phyloP scores from a whole-genome alignment of 2,797 vertebrate genomes.

The Balearica regulorum region DNA sequence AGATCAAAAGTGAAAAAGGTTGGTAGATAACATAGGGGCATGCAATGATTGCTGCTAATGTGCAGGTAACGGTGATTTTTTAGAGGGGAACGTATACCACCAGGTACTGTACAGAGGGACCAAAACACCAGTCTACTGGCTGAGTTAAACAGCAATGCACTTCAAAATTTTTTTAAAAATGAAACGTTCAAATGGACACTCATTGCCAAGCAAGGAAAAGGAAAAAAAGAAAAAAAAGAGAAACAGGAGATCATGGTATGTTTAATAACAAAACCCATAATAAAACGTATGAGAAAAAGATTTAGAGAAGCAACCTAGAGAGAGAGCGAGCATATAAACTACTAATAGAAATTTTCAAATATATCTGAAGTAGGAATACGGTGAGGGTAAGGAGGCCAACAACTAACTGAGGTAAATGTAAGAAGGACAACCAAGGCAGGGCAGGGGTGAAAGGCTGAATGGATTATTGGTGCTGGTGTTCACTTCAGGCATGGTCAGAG shows the following conservation, averaged over 20 bases:
- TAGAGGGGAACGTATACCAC: not conserved
- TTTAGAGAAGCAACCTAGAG: not conserved
- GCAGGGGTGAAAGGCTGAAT: not conserved
- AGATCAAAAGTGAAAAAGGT: not conserved
- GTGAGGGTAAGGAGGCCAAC: not conserved
- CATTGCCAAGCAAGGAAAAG: not conserved
- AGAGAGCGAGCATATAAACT: not conserved
- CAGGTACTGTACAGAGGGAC: not conserved
- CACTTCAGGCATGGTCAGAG: not conserved
- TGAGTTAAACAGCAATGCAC: not conserved
- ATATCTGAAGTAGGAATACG: not conserved
- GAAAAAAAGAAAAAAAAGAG: not conserved
- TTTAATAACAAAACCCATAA: not conserved
- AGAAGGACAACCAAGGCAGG: not conserved
- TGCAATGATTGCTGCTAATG: accelerated
- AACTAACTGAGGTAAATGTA: not conserved
- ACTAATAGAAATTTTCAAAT: not conserved
- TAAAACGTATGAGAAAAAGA: not conserved
- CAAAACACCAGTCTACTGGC: not conserved
- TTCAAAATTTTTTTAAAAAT: not conserved
- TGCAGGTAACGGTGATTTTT: not conserved
- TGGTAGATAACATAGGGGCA: not conserved
- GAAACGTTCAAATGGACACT: not conserved
- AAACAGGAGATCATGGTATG: not conserved
- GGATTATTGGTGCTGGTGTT: not conserved